Base-by-base conservation (phyloP, 2,888 invertebrate species). In the Cryptocephalus moraei region DNA sequence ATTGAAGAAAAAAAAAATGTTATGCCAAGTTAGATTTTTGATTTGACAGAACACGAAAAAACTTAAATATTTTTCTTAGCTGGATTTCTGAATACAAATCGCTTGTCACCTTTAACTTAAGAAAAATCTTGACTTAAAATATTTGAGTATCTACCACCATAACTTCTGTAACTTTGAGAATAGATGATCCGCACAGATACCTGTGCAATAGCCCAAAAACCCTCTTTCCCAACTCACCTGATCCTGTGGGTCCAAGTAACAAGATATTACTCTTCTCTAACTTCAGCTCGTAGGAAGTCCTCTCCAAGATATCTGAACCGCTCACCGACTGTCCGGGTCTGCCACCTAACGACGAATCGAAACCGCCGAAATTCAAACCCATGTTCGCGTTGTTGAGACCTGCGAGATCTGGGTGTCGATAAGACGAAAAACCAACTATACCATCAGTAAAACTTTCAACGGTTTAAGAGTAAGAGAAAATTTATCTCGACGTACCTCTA, bases 251-350 rank as follows among this genome's bases (percentile, higher is more conserved):
- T 8, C 99, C 97, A 44, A 97, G 74, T 64, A 99, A 79, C 22
- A 99, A 77, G 45, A 99, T 95, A 68, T 99, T 99, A 68, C 93
- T 88, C 74, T 97, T 97, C 68, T 97, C 97, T 50, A 97, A 73
- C 56, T 87, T 79, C 39, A 94, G 74, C 60, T 91, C 91, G 68
- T 89, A 86, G 44, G 82, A 80, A 51, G 84, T 82, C 42, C 85
- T 76, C 59, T 93, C 92, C 31, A 93, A 72, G 49, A 92, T 80
- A 58, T 92, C 91, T 0, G 90, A 88, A 45, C 86, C 84, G 83
- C 72, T 32, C 82, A 81, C 58, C 83, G 84, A 57, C 12, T 36
- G 36, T 11, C 36, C 36, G 6, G 45, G 12, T 9, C 43, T 48
- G 6, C 46, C 22, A 40, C 51, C 47, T 8, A 39, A 10, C 0